Conservation (phyloP, 2,888 invertebrate genomes). For the Eudasyphora cyanicolor region DNA sequence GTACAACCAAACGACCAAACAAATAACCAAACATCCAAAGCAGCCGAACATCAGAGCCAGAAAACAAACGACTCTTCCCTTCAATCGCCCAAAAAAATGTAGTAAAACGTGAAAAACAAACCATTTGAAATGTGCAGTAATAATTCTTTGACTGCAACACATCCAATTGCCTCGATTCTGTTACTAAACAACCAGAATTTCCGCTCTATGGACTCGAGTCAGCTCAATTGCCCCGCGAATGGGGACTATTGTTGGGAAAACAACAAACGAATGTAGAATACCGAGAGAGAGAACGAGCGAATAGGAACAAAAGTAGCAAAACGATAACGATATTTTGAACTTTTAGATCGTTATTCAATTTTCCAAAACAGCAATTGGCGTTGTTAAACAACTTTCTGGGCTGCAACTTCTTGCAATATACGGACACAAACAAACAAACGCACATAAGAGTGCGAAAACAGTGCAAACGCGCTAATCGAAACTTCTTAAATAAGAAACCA, state of each 20-base stretch:
- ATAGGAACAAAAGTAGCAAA: conserved; percentile 36
- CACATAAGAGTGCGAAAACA: too few relatives aligned
- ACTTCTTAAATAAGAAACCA: too few relatives aligned
- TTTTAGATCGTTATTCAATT: conserved; percentile 53
- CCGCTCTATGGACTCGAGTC: background rate
- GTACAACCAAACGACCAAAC: too few relatives aligned
- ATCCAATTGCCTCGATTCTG: conserved; percentile 13
- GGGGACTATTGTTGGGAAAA: background rate
- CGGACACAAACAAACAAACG: background rate
- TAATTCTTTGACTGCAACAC: conserved; percentile 31
- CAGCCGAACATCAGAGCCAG: background rate
- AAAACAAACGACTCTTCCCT: background rate
- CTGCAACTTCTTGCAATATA: conserved; percentile 18
- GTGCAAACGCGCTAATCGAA: too few relatives aligned
- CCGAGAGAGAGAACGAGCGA: background rate
- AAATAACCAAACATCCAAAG: background rate
- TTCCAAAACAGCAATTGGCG: conserved; percentile 46
- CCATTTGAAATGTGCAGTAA: conserved; percentile 22
- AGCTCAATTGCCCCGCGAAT: conserved; percentile 44
- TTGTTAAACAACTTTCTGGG: conserved; percentile 26
- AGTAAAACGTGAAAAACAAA: conserved; percentile 23
- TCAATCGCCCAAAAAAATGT: background rate
- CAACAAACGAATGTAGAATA: background rate
- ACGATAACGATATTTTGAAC: conserved; percentile 36
- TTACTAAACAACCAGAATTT: background rate